Conservation (phyloP, 2,113 vertebrate genomes). For the Peromyscus polionotus region DNA sequence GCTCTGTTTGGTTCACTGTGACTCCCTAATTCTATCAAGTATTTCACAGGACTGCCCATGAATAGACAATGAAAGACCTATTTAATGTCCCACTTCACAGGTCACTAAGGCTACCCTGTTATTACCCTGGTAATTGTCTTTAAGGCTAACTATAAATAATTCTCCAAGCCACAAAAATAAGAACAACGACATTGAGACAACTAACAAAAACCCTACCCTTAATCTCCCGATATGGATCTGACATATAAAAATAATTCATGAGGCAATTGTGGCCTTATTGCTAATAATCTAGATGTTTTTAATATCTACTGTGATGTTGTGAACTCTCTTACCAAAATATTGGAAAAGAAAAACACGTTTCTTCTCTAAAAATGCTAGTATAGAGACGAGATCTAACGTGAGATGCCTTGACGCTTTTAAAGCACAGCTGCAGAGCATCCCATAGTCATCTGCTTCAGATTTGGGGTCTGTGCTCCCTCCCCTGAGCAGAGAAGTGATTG, state of each 20-base stretch:
- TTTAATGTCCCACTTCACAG: background rate
- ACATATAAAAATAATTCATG: slow-evolving; percentile 15
- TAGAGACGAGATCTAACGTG: slow-evolving; percentile 9
- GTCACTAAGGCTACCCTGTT: slow-evolving; percentile 13
- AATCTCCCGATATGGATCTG: background rate
- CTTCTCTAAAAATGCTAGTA: background rate
- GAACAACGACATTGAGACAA: background rate
- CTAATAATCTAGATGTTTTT: background rate
- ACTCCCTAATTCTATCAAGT: background rate
- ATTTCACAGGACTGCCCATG: background rate
- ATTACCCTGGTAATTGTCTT: slow-evolving; percentile 1
- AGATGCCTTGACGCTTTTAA: background rate
- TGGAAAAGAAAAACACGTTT: background rate
- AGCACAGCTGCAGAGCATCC: background rate
- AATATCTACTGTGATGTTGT: background rate
- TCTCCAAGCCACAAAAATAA: background rate
- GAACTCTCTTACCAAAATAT: background rate
- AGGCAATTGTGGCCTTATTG: background rate
- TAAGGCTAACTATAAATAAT: slow-evolving; percentile 36
- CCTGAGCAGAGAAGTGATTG: background rate
- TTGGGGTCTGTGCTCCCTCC: too few relatives aligned
- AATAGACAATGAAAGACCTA: background rate
- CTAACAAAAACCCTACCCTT: background rate
- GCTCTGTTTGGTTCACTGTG: background rate
- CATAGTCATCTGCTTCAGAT: background rate